phyloP scores from a whole-genome alignment of 2,797 vertebrate genomes.

The Benthosema pterotum region DNA sequence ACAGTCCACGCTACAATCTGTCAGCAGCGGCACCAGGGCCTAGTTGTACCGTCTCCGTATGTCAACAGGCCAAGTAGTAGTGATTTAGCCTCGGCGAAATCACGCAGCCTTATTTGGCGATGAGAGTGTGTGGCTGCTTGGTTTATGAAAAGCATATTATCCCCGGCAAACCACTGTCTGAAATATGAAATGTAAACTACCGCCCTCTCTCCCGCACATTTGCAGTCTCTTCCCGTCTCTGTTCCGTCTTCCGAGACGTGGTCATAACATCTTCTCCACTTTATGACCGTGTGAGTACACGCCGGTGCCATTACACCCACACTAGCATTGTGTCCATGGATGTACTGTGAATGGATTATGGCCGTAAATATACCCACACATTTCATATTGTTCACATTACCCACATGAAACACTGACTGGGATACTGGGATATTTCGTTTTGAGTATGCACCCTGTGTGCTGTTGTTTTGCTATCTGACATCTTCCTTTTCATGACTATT shows the following conservation, averaged over 20 bases:
- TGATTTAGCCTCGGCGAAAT: constrained; percentile 47
- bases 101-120: constrained; percentile 57
- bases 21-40: constrained; percentile 54
- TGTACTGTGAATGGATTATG: too few species aligned
- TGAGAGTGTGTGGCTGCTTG: constrained; percentile 25
- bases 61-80: constrained; percentile 67
- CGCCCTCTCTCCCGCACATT: neutral
- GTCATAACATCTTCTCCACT: constrained; percentile 16
- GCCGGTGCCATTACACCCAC: too few species aligned
- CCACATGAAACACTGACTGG: too few species aligned
- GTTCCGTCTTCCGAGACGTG: constrained; percentile 9
- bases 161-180: neutral
- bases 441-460: too few species aligned
- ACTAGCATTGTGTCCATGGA: too few species aligned
- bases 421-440: too few species aligned
- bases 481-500: too few species aligned
- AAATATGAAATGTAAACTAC: constrained; percentile 28
- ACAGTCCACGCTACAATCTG: constrained; percentile 63
- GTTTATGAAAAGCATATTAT: constrained; percentile 43
- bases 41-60: constrained; percentile 60
- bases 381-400: too few species aligned
- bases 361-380: too few species aligned
- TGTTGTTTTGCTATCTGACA: too few species aligned
- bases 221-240: neutral
- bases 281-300: too few species aligned